phyloP scores from a whole-genome alignment of 2,113 vertebrate species.

The Columbina picui region DNA sequence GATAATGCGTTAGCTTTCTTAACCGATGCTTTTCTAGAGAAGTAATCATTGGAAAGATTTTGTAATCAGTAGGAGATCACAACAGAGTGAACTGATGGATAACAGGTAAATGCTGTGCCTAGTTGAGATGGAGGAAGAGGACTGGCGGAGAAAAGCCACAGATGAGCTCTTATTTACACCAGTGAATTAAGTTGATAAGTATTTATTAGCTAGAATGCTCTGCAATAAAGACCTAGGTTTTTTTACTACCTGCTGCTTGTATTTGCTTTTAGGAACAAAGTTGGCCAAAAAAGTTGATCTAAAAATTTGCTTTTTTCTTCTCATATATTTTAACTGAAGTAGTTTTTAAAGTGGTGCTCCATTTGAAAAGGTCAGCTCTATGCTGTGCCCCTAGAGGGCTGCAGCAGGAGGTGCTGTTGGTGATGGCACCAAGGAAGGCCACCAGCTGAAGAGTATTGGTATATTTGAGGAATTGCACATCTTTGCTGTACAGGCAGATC shows the following conservation, averaged over 20 bases:
- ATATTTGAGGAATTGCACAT: not conserved
- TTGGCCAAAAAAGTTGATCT: not conserved
- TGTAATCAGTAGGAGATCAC: not conserved
- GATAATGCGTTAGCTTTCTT: not conserved
- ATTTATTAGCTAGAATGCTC: not conserved
- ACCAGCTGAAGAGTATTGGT: not conserved
- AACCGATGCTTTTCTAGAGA: not conserved
- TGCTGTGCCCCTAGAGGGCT: not conserved
- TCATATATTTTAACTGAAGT: not conserved
- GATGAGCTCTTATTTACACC: not conserved
- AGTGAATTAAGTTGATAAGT: not conserved
- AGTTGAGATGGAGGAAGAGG: not conserved
- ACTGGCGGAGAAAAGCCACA: not conserved
- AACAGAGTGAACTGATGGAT: not conserved
- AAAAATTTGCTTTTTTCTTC: not conserved
- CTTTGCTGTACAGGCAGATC: not conserved
- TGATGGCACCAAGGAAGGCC: not conserved
- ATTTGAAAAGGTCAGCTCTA: not conserved
- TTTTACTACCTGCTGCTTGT: not conserved
- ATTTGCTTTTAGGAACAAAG: slow-evolving; percentile 7
- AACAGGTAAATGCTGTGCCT: not conserved
- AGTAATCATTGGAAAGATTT: not conserved
- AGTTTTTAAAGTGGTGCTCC: not conserved
- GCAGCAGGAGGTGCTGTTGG: not conserved
- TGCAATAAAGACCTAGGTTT: not conserved